Evolutionary conservation across 2,888 invertebrate genomes (phyloP).

Genomic region (Micoletzkya japonica): DNA sequence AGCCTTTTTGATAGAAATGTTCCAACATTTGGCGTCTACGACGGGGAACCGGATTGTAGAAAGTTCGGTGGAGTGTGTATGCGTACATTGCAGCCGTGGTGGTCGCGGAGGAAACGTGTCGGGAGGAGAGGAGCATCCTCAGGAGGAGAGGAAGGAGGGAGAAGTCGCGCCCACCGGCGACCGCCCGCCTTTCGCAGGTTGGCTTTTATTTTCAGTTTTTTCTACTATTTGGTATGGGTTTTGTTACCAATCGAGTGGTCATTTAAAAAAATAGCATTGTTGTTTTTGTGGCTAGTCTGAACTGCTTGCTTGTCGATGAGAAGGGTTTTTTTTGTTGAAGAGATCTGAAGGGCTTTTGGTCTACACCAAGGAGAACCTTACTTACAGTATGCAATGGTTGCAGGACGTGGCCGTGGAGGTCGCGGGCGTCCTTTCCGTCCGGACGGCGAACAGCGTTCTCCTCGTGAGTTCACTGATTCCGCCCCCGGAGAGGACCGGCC

Average conservation of each 20-base stretch:
- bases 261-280: no score
- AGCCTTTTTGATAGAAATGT: conserved; percentile 14
- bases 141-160: conserved; percentile 25
- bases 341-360: no score
- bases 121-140: conserved; percentile 16
- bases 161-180: conserved; percentile 15
- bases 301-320: no score
- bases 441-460: background rate
- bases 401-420: conserved; percentile 35
- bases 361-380: no score
- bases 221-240: no score
- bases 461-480: conserved; percentile 9
- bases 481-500: conserved; percentile 24
- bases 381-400: no score
- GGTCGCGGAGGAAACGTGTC: conserved; percentile 23
- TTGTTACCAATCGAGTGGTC: no score
- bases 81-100: conserved; percentile 20
- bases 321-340: no score
- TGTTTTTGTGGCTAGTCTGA: no score
- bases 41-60: background rate
- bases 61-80: background rate
- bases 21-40: background rate
- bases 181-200: conserved; percentile 5
- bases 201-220: background rate
- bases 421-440: conserved; percentile 38